phyloP scores from a whole-genome alignment of 2,888 invertebrate genomes.

The Endotricha flammealis region DNA sequence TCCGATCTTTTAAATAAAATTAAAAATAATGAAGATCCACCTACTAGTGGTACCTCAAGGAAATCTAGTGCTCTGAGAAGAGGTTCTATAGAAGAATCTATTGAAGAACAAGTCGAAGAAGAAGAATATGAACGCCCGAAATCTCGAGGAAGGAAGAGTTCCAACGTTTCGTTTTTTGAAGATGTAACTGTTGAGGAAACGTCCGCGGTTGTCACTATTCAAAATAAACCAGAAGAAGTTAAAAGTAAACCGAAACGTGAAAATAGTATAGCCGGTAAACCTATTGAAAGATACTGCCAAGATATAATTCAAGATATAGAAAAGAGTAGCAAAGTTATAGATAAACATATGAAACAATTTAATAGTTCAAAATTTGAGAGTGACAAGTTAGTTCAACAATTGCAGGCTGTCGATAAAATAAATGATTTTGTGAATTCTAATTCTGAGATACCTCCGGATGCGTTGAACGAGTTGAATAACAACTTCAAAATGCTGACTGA shows the following conservation, averaged over 20 bases:
- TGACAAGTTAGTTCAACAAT: constrained; percentile 65
- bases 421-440: constrained; percentile 61
- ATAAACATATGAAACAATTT: constrained; percentile 70
- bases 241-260: constrained; percentile 36
- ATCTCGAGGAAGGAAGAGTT: constrained; percentile 56
- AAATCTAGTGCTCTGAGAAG: constrained; percentile 49
- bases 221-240: constrained; percentile 28
- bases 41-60: too few species aligned
- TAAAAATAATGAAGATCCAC: constrained; percentile 47
- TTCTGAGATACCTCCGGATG: constrained; percentile 47
- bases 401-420: constrained; percentile 71
- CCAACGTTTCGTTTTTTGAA: constrained; percentile 54
- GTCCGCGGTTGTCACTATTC: constrained; percentile 32
- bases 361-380: constrained; percentile 62
- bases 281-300: constrained; percentile 63
- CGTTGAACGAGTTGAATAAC: constrained; percentile 58
- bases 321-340: constrained; percentile 65
- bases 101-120: constrained; percentile 50
- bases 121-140: constrained; percentile 49
- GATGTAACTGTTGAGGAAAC: constrained; percentile 34
- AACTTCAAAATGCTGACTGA: constrained; percentile 62
- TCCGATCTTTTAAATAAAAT: constrained; percentile 59
- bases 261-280: constrained; percentile 40
- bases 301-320: constrained; percentile 67
- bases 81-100: constrained; percentile 54